Base-by-base conservation (phyloP, 2,888 invertebrate genomes). In the Macrostomum cliftonense region DNA sequence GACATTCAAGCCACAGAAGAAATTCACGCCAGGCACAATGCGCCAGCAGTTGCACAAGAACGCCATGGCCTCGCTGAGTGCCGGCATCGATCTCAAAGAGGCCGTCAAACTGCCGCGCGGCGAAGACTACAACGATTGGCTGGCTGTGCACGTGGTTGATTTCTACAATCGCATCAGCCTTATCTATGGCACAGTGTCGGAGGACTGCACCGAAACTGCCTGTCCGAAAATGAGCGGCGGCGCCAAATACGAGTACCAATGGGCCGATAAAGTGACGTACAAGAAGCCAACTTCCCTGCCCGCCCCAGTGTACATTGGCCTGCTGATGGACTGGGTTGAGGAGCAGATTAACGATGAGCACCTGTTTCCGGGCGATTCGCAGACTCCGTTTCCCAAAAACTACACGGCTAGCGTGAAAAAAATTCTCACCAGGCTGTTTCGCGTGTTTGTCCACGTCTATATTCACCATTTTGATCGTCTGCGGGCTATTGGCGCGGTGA, bases 181-280 rank as follows among this genome's bases (percentile, higher is more conserved):
- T 43, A 82, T 88, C 57, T 88, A 88, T 71, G 87, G 87, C 11
- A 86, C 85, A 0, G 79, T 86, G 37, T 80, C 79, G 65, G 64
- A 70, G 62, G 82, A 79, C 63, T 88, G 88, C 65, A 83, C 81
- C 39, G 79, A 79, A 54, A 76, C 78, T 52, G 77, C 81, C 1
- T 88, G 87, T 64, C 85, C 87, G 1, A 82, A 82, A 1, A 88
- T 88, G 87, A 81, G 80, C 20, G 88, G 87, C 1, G 87, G 87
- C 0, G 78, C 82, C 4, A 77, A 82, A 62, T 74, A 84, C 67
- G 86, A 87, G 67, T 88, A 88, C 65, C 73, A 85, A 39, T 88
- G 87, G 87, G 83, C 82, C 19, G 87, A 88, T 69, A 83, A 83
- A 12, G 77, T 77, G 37, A 77, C 78, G 64, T 82, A 79, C 69